Conservation (phyloP, 2,888 invertebrate species). For the Drosophila nigricruria region DNA sequence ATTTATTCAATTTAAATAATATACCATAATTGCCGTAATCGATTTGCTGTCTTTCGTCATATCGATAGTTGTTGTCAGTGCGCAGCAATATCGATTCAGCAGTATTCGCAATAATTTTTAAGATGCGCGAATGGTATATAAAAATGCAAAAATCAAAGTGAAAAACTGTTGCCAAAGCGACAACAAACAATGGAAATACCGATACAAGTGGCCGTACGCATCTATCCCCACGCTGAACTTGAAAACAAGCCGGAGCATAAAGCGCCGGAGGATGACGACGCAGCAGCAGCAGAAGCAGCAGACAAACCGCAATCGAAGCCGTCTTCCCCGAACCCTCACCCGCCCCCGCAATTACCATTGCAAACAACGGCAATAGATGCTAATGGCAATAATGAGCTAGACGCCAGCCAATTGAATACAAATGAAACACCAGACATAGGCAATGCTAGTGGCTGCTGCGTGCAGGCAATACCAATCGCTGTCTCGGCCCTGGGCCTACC, state of each 20-base stretch:
- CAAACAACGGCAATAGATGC: conserved; percentile 35
- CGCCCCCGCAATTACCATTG: neutral
- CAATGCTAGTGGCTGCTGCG: conserved; percentile 54
- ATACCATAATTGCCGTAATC: neutral
- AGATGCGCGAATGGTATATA: conserved; percentile 49
- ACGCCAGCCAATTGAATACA: conserved; percentile 25
- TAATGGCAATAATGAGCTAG: conserved; percentile 49
- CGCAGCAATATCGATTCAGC: conserved; percentile 80
- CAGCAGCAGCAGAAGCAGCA: conserved; percentile 20
- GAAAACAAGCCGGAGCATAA: conserved; percentile 26
- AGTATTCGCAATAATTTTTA: conserved; percentile 53
- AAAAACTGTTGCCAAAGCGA: conserved; percentile 43
- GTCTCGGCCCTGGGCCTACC: conserved; percentile 79
- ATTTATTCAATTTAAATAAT: neutral
- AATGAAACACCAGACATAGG: conserved; percentile 33
- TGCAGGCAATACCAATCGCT: conserved; percentile 82
- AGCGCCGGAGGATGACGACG: conserved; percentile 36
- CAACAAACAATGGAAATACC: conserved; percentile 89
- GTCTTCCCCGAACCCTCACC: conserved; percentile 9
- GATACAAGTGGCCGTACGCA: conserved; percentile 90
- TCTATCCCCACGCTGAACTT: conserved; percentile 86
- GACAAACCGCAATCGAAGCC: conserved; percentile 70
- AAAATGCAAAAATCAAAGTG: conserved; percentile 51
- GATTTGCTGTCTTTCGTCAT: neutral
- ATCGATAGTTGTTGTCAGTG: conserved; percentile 51